Evolutionary conservation across 1,140 invertebrate species (phyloP).

Genomic region (Pissodes strobi): DNA sequence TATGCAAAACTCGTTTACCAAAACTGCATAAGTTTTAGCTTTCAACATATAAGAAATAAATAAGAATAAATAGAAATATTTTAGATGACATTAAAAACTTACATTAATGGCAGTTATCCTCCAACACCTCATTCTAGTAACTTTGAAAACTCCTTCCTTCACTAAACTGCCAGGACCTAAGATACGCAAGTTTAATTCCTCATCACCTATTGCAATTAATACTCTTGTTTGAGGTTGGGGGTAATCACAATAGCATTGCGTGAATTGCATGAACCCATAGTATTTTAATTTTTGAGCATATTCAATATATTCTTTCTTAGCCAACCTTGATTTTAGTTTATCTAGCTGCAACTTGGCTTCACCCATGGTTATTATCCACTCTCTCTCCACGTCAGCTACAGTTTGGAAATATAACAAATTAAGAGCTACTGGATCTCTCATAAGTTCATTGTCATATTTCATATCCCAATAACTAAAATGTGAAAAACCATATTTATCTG

Average conservation of each 20-base stretch:
- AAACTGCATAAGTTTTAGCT: neutral
- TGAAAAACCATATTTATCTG: no score
- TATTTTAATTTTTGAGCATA: conserved; percentile 79
- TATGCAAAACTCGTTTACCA: neutral
- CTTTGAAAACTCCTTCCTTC: conserved; percentile 84
- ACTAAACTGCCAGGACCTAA: conserved; percentile 56
- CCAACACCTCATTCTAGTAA: conserved; percentile 96
- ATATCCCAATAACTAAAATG: conserved; percentile 86
- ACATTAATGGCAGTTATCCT: conserved; percentile 88
- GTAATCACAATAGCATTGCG: conserved; percentile 77
- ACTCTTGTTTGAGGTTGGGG: conserved; percentile 70
- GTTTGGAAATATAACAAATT: conserved; percentile 90
- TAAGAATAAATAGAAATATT: no score
- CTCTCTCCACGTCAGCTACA: conserved; percentile 80
- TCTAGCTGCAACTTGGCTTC: conserved; percentile 73
- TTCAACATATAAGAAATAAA: no score
- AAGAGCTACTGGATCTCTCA: conserved; percentile 77
- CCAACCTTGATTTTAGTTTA: conserved; percentile 71
- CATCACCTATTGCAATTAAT: conserved; percentile 74
- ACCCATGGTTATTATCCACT: conserved; percentile 78
- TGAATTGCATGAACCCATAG: conserved; percentile 88
- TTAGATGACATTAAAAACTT: no score
- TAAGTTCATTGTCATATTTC: conserved; percentile 78
- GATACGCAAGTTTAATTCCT: conserved; percentile 75
- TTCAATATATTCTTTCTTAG: conserved; percentile 87